These are phyloP conservation scores for Raja brachyura DNA, from an alignment of 2,113 vertebrate species.

Conservation along the genomic window DNA sequence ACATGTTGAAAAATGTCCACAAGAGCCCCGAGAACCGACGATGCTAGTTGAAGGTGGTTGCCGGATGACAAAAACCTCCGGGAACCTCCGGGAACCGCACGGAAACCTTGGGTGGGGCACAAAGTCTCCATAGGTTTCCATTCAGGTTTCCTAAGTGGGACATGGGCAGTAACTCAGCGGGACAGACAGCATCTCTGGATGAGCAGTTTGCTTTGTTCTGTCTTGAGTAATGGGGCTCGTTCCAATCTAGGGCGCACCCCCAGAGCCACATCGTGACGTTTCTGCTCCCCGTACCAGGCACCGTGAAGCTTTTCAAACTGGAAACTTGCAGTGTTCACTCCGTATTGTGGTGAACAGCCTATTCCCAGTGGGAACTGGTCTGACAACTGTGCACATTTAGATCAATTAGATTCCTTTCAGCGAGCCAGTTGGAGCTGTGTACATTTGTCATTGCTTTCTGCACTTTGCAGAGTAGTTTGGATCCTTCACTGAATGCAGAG, in stretches of 20 bases:
- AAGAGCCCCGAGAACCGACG: no score
- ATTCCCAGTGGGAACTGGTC: neutral
- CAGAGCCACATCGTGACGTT: neutral
- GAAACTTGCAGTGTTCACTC: neutral
- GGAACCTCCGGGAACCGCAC: no score
- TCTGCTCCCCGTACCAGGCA: neutral
- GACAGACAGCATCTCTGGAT: no score
- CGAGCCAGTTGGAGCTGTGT: neutral
- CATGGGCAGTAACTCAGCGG: no score
- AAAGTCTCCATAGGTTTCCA: no score
- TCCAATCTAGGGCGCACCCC: neutral
- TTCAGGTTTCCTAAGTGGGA: no score
- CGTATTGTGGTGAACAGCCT: neutral
- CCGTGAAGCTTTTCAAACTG: neutral
- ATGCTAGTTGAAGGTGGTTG: no score
- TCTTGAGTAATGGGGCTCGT: no score
- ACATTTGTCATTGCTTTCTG: neutral
- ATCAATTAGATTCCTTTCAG: constrained; percentile 26
- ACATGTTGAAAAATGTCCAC: no score
- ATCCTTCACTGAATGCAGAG: neutral
- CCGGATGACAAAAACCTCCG: no score
- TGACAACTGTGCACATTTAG: constrained; percentile 18
- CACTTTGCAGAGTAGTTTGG: neutral
- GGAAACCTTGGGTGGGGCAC: no score
- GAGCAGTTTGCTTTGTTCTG: neutral